These are phyloP conservation scores for Apodemus sylvaticus DNA, from an alignment of 2,113 vertebrate species.

Conservation along the genomic window DNA sequence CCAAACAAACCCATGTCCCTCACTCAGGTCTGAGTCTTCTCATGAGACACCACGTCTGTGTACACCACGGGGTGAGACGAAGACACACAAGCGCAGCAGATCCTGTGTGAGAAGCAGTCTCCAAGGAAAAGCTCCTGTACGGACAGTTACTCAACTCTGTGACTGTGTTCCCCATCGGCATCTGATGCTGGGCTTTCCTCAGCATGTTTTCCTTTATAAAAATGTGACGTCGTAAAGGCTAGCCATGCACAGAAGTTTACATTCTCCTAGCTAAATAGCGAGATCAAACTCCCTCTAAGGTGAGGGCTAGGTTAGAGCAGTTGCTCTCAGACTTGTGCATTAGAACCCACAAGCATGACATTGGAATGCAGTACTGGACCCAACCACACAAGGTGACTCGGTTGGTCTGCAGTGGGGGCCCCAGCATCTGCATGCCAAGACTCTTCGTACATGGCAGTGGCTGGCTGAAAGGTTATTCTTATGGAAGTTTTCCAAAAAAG, in stretches of 20 bases:
- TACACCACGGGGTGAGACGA: neutral
- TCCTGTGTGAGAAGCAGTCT: neutral
- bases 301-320: neutral
- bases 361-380: neutral
- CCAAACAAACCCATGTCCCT: neutral
- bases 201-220: neutral
- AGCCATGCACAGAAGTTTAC: neutral
- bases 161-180: neutral
- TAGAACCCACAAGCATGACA: neutral
- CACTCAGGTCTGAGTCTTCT: neutral
- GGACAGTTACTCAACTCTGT: neutral
- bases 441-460: neutral
- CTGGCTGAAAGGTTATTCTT: neutral
- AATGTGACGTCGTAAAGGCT: neutral
- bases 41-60: neutral
- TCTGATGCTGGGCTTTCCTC: neutral
- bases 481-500: neutral
- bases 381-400: fast-evolving
- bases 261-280: neutral
- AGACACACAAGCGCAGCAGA: neutral
- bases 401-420: neutral
- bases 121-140: neutral
- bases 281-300: neutral
- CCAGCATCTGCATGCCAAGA: neutral
- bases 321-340: neutral